Evolutionary conservation across 1,140 invertebrate genomes (phyloP).

Genomic region (Ips nitidus): DNA sequence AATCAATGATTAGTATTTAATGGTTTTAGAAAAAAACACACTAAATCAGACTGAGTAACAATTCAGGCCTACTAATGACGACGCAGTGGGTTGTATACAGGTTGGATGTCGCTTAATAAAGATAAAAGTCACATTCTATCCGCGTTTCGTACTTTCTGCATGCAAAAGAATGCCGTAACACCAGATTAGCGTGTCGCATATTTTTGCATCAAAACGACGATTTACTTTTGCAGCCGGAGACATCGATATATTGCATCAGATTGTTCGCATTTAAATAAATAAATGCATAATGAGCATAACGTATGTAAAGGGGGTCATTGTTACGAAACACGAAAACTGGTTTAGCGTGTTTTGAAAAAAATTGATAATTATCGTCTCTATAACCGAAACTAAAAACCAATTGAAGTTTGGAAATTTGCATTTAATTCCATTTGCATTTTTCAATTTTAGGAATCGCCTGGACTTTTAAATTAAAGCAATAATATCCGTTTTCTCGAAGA

Average conservation of each 20-base stretch:
- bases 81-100: no score
- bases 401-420: constrained; percentile 11
- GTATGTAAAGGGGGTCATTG: constrained; percentile 5
- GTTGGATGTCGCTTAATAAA: no score
- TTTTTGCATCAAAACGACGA: constrained; percentile 9
- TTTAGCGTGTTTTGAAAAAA: neutral
- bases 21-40: no score
- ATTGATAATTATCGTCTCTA: neutral
- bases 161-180: no score
- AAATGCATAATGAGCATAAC: constrained; percentile 15
- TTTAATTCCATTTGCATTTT: constrained; percentile 21
- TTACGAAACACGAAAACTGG: neutral
- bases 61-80: no score
- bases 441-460: constrained; percentile 9
- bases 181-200: constrained; percentile 3
- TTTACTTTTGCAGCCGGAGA: constrained; percentile 11
- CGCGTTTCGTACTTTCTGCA: no score
- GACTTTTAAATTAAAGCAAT: constrained; percentile 18
- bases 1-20: no score
- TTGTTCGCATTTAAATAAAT: constrained; percentile 22
- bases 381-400: neutral
- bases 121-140: no score
- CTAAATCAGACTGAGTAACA: no score
- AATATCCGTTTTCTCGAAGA: neutral
- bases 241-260: constrained; percentile 28